Evolutionary conservation across 2,113 vertebrate species (phyloP).

Genomic region (Corynorhinus townsendii): DNA sequence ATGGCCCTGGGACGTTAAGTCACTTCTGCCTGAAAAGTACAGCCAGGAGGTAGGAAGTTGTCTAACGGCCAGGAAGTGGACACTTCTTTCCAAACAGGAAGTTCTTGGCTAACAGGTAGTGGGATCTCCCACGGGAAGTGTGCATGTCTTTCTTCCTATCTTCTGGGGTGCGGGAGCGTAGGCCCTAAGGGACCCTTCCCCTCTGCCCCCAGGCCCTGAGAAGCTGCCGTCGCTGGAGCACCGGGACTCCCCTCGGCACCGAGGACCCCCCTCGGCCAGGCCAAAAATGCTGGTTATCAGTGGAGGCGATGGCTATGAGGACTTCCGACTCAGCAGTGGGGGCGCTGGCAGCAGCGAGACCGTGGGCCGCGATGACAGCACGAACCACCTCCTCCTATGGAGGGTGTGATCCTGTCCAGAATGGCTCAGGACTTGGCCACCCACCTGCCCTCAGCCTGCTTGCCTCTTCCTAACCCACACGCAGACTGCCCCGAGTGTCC

Average conservation of each 20-base stretch:
- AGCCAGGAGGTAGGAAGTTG: neutral
- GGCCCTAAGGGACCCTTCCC: neutral
- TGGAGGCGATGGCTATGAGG: slow-evolving; percentile 96
- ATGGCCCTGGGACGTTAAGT: no score
- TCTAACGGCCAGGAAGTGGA: neutral
- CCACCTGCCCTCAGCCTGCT: slow-evolving; percentile 23
- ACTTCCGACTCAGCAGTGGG: slow-evolving; percentile 88
- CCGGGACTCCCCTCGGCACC: slow-evolving; percentile 83
- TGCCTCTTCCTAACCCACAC: slow-evolving; percentile 23
- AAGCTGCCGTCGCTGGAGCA: slow-evolving; percentile 82
- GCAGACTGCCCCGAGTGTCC: slow-evolving; percentile 16
- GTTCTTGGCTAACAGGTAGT: neutral
- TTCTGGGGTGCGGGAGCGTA: neutral
- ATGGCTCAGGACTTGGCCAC: neutral
- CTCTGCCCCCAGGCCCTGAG: slow-evolving; percentile 76
- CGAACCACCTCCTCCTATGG: slow-evolving; percentile 97
- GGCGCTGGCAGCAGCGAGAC: slow-evolving; percentile 90
- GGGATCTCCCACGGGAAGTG: neutral
- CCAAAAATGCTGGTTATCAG: slow-evolving; percentile 95
- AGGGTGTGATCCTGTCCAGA: slow-evolving; percentile 84
- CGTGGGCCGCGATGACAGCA: slow-evolving; percentile 95
- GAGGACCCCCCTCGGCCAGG: slow-evolving; percentile 80
- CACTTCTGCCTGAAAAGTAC: neutral
- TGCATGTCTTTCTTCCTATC: neutral
- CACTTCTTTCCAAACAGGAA: neutral